A percentile compares a stretch with the other conserved stretches of the same genome.
phyloP scores from a whole-genome alignment of 2,888 invertebrate species.

The Lymantria monacha region DNA sequence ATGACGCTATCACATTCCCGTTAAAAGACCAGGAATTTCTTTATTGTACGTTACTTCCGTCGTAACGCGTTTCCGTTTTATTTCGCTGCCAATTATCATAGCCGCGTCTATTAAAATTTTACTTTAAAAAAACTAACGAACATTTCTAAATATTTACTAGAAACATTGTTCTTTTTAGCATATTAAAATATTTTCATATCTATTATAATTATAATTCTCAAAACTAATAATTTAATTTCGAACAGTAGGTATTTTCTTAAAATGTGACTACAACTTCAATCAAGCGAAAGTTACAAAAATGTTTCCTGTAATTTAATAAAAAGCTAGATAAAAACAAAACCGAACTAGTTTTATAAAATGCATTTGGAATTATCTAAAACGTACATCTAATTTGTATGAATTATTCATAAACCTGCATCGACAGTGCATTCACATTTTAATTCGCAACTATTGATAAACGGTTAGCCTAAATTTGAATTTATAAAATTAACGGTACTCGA shows the following conservation, averaged over 20 bases:
- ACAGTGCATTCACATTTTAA: slow-evolving; percentile 4
- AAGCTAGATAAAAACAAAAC: background rate
- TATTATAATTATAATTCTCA: no score
- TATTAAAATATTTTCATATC: no score
- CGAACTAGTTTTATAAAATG: background rate
- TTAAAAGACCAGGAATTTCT: no score
- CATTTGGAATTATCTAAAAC: background rate
- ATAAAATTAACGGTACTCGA: background rate
- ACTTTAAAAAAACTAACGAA: no score
- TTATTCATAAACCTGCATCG: background rate
- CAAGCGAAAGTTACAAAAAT: background rate
- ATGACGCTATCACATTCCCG: no score
- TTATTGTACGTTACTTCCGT: no score
- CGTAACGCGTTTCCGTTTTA: no score
- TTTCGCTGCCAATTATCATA: no score
- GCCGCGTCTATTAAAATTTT: no score
- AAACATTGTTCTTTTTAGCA: no score
- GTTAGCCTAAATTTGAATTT: background rate
- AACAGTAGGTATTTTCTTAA: background rate
- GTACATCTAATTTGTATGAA: background rate
- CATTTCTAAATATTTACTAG: no score
- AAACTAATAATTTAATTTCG: background rate
- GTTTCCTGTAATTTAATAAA: background rate
- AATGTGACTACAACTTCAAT: background rate
- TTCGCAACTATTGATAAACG: background rate